Evolutionary conservation across 92 coral and sea anemone species (phyloP).

Genomic region (Pocillopora meandrina): DNA sequence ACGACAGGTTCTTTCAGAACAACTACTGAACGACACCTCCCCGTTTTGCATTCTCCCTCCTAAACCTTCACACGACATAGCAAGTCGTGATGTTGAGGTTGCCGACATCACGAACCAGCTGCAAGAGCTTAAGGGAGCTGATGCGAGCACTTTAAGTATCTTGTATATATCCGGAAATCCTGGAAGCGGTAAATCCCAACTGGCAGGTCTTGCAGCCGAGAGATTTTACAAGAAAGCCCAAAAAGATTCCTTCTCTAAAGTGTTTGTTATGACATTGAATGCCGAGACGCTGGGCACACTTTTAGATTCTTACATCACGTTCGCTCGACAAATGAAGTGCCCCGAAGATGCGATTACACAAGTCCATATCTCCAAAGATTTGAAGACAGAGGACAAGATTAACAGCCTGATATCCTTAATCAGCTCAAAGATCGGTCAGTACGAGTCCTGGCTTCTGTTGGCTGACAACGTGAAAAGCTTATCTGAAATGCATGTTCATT

Average conservation of each 20-base stretch:
- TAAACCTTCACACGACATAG: background rate
- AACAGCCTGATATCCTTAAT: background rate
- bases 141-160: background rate
- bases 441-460: background rate
- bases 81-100: background rate
- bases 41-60: background rate
- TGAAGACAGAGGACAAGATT: background rate
- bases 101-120: too few relatives aligned
- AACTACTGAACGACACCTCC: background rate
- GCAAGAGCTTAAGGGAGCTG: background rate
- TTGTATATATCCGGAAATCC: background rate
- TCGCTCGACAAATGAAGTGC: background rate
- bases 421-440: background rate
- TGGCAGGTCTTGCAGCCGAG: background rate
- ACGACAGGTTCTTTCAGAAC: background rate
- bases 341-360: background rate
- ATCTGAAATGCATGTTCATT: background rate
- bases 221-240: background rate
- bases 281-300: background rate
- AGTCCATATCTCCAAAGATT: background rate
- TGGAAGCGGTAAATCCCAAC: background rate
- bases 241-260: background rate
- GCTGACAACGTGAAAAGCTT: background rate
- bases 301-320: background rate
- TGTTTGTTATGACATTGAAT: conserved; percentile 3